Evolutionary conservation across 2,797 vertebrate genomes (phyloP).

Genomic region (Pseudochirops cupreus): DNA sequence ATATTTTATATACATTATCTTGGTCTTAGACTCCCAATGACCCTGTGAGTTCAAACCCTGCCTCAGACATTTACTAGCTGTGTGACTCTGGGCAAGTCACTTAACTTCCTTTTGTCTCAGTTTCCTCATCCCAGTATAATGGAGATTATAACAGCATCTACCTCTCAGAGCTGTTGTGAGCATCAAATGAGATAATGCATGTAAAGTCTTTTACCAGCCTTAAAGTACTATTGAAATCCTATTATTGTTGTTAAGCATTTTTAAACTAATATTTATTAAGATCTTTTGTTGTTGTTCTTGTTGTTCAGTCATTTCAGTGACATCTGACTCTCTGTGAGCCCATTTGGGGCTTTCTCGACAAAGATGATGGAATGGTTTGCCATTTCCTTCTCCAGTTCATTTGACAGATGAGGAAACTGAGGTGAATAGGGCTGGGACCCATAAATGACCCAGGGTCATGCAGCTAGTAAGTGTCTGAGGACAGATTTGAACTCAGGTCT

Average conservation of each 20-base stretch:
- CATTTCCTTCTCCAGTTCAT: not conserved
- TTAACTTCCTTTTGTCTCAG: not conserved
- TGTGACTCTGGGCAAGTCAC: not conserved
- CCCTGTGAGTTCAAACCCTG: not conserved
- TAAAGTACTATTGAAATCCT: not conserved
- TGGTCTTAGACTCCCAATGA: not conserved
- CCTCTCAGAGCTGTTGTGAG: not conserved
- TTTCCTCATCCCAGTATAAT: not conserved
- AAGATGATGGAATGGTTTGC: not conserved
- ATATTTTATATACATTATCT: not conserved
- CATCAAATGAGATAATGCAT: not conserved
- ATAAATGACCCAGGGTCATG: not conserved
- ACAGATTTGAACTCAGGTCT: not conserved
- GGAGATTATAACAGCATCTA: not conserved
- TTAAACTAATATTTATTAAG: not conserved
- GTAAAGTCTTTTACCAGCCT: not conserved
- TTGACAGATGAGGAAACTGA: not conserved
- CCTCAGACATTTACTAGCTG: not conserved
- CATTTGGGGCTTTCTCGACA: not conserved
- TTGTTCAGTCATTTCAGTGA: not conserved
- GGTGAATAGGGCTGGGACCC: not conserved
- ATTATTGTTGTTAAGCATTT: not conserved
- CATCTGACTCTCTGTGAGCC: not conserved
- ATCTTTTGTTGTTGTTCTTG: not conserved
- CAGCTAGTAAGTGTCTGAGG: not conserved